phyloP scores from a whole-genome alignment of 2,888 invertebrate genomes.

The Thymelicus acteon region DNA sequence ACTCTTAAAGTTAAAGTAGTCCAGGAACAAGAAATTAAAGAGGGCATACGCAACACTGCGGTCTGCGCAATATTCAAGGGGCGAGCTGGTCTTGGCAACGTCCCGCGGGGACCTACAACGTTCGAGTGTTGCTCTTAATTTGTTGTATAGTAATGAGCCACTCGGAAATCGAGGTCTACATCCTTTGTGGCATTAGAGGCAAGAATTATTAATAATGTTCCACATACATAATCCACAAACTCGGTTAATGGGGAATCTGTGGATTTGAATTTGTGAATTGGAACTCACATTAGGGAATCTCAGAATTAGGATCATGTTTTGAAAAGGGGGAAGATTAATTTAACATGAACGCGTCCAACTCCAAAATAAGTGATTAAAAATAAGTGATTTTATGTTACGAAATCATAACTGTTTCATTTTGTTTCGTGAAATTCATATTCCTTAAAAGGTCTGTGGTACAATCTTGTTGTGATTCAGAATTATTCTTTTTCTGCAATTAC shows the following conservation, averaged over 20 bases:
- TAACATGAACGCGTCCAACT: no score
- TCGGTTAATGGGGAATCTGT: background rate
- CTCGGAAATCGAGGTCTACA: conserved; percentile 29
- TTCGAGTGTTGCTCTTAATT: conserved; percentile 30
- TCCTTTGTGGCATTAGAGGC: conserved; percentile 7
- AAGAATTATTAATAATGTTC: conserved; percentile 7
- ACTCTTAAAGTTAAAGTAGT: background rate
- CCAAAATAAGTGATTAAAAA: no score
- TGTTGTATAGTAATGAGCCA: conserved; percentile 33
- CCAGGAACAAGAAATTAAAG: conserved; percentile 16
- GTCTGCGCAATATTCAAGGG: conserved; percentile 33
- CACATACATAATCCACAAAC: background rate
- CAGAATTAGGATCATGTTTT: no score
- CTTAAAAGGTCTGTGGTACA: no score
- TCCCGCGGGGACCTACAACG: conserved; percentile 25
- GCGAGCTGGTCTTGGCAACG: conserved; percentile 30
- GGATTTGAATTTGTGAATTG: background rate
- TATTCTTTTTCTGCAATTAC: background rate
- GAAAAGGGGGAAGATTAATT: no score
- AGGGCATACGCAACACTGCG: conserved; percentile 24
- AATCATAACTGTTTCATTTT: no score
- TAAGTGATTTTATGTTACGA: no score
- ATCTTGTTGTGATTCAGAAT: no score
- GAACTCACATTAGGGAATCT: no score
- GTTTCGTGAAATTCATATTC: no score